These are phyloP conservation scores for Lepus americanus DNA, from an alignment of 2,113 vertebrate species.

Conservation along the genomic window DNA sequence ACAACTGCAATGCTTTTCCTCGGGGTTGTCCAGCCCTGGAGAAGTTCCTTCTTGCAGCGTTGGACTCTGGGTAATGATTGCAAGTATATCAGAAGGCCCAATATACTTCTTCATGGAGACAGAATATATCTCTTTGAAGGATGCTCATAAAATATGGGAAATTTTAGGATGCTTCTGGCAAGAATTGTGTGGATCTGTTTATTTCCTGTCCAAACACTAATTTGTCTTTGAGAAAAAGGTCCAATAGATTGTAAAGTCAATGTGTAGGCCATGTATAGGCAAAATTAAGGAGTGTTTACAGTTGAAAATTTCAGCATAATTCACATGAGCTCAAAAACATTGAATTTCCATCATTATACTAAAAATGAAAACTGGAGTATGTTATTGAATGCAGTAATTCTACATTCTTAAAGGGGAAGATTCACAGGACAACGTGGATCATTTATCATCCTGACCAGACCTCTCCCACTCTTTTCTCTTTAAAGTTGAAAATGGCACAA, in stretches of 20 bases:
- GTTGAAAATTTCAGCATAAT: slow-evolving; percentile 30
- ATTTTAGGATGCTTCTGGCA: not conserved
- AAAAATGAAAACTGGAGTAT: slow-evolving; percentile 10
- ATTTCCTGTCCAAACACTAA: slow-evolving; percentile 16
- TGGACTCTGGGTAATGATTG: not conserved
- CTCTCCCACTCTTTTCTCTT: slow-evolving; percentile 63
- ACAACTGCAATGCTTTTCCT: not conserved
- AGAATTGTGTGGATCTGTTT: not conserved
- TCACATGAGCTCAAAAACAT: not conserved
- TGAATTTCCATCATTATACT: not conserved
- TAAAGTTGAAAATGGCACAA: slow-evolving; percentile 72
- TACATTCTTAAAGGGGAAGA: slow-evolving; percentile 51
- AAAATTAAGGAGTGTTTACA: not conserved
- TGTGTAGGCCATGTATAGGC: not conserved
- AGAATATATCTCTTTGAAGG: slow-evolving; percentile 32
- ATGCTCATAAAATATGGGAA: not conserved
- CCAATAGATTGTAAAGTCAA: not conserved
- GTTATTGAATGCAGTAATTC: not conserved
- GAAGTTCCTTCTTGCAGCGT: not conserved
- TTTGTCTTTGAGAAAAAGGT: not conserved
- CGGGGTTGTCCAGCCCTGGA: not conserved
- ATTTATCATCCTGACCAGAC: slow-evolving; percentile 72
- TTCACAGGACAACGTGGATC: not conserved
- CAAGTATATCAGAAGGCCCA: not conserved
- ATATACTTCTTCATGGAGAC: not conserved